These are phyloP conservation scores for Zaprionus obscuricornis DNA, from an alignment of 2,888 invertebrate species.

Conservation along the genomic window DNA sequence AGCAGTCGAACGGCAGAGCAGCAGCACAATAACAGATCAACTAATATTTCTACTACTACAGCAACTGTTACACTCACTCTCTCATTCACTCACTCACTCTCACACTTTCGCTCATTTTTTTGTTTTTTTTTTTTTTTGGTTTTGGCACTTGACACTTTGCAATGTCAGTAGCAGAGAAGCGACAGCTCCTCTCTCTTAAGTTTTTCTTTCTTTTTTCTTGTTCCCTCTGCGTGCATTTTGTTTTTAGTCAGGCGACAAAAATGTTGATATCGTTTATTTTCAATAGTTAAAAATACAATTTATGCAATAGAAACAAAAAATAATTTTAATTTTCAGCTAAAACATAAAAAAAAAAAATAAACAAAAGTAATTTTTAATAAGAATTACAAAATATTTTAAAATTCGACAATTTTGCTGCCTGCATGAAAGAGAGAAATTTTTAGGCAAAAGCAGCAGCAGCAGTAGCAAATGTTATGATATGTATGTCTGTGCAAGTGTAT, in stretches of 20 bases:
- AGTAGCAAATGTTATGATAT: background rate
- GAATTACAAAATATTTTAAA: background rate
- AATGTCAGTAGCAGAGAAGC: conserved; percentile 31
- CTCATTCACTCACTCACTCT: background rate
- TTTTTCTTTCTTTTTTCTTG: background rate
- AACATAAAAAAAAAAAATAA: too few relatives aligned
- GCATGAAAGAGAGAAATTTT: conserved; percentile 6
- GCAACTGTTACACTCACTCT: background rate
- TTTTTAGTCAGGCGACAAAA: conserved; percentile 27
- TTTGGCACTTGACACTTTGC: conserved; percentile 37
- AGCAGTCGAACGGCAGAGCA: too few relatives aligned
- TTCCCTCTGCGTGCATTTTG: conserved; percentile 10
- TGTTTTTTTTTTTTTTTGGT: background rate
- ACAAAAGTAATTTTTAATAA: background rate
- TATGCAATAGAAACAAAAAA: background rate
- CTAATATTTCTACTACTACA: too few relatives aligned
- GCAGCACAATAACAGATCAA: background rate
- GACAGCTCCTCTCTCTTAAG: conserved; percentile 5
- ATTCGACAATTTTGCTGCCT: conserved; percentile 34
- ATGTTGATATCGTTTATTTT: background rate
- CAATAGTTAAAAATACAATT: background rate
- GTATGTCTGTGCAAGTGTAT: conserved; percentile 8
- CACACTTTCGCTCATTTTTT: too few relatives aligned
- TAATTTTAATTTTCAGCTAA: too few relatives aligned
- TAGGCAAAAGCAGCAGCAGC: background rate